Conservation (phyloP, 1,140 invertebrate species). For the Orius laevigatus region DNA sequence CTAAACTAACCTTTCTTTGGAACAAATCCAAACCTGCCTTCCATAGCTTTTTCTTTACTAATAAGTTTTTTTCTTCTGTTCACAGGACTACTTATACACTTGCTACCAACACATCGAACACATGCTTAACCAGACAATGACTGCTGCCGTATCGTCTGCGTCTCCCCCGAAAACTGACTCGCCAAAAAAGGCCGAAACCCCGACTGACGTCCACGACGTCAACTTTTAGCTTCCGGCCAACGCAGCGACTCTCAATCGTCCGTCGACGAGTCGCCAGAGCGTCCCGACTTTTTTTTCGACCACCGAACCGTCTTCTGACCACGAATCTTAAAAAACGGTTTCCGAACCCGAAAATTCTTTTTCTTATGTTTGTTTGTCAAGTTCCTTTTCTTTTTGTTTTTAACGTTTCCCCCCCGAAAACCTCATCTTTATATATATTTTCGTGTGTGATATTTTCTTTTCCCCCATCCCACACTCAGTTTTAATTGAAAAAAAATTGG, state of each 20-base stretch:
- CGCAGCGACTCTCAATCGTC: not conserved
- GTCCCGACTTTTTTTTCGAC: constrained; percentile 14
- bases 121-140: constrained; percentile 41
- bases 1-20: too few species aligned
- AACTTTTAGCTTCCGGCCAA: constrained; percentile 36
- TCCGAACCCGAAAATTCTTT: not conserved
- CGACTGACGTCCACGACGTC: constrained; percentile 60
- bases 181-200: constrained; percentile 46
- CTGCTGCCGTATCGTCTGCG: not conserved
- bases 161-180: constrained; percentile 12
- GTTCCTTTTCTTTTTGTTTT: constrained; percentile 2
- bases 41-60: not conserved
- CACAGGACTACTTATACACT: constrained; percentile 51
- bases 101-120: constrained; percentile 58
- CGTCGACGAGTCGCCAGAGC: not conserved
- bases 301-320: not conserved
- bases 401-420: not conserved
- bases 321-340: not conserved
- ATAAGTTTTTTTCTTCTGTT: constrained; percentile 22
- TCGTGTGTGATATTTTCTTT: constrained; percentile 27
- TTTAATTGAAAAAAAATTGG: constrained; percentile 21
- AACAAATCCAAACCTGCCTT: too few species aligned
- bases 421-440: constrained; percentile 12
- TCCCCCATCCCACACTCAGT: constrained; percentile 11
- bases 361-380: too few species aligned